Evolutionary conservation across 2,113 vertebrate genomes (phyloP).

Genomic region (Hippocampus comes): DNA sequence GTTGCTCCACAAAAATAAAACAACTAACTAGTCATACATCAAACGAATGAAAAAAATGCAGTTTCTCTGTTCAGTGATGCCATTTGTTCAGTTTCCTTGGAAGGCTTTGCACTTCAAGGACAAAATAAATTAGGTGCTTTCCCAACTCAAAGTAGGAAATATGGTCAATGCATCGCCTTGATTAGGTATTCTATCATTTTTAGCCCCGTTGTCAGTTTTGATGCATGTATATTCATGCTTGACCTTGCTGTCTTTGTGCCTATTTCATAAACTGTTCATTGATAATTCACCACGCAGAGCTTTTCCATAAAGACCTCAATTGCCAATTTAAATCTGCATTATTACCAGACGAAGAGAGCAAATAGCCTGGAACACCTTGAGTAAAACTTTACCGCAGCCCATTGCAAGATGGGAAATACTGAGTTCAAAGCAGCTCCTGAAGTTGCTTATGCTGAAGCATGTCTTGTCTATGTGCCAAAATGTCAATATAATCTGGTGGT

Average conservation of each 20-base stretch:
- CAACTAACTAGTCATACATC: neutral
- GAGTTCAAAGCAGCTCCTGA: neutral
- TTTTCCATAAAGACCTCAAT: conserved; percentile 1
- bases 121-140: conserved; percentile 27
- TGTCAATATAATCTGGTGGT: neutral
- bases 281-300: conserved; percentile 2
- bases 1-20: neutral
- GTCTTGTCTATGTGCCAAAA: neutral
- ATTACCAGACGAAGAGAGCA: conserved; percentile 4
- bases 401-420: neutral
- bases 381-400: neutral
- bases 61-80: neutral
- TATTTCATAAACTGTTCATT: conserved; percentile 16
- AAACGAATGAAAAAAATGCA: neutral
- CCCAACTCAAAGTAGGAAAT: conserved; percentile 25
- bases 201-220: conserved; percentile 24
- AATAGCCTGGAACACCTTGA: conserved; percentile 3
- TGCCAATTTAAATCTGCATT: conserved; percentile 9
- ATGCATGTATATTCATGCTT: conserved; percentile 42
- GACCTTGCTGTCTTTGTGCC: conserved; percentile 36
- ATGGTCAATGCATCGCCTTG: conserved; percentile 35
- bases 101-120: conserved; percentile 26
- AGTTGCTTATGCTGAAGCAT: neutral
- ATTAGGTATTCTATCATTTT: conserved; percentile 37
- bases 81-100: neutral